phyloP scores from a whole-genome alignment of 2,113 vertebrate species.

The Cranoglanis bouderius region DNA sequence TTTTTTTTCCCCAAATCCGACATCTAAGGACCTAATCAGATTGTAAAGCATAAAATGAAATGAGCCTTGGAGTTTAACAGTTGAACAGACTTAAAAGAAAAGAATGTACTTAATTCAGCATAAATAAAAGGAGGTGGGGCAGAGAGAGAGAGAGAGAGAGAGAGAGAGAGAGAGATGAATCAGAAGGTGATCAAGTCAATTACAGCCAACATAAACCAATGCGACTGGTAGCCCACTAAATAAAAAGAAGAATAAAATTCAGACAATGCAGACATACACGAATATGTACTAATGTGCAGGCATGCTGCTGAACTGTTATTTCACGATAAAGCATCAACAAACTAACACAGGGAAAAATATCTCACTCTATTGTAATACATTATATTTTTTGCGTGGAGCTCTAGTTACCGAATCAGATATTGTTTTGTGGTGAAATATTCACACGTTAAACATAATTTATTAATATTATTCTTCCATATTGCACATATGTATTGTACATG shows the following conservation, averaged over 20 bases:
- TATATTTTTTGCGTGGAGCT: no score
- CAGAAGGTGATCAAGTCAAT: neutral
- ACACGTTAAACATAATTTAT: no score
- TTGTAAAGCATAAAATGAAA: conserved; percentile 22
- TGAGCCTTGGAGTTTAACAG: conserved; percentile 11
- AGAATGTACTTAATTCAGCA: conserved; percentile 22
- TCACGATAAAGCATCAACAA: neutral
- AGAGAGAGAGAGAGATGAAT: neutral
- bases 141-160: neutral
- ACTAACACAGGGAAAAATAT: no score
- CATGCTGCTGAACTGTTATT: neutral
- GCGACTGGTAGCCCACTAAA: neutral
- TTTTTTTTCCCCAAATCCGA: conserved; percentile 18
- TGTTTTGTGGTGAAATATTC: no score
- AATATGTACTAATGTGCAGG: no score
- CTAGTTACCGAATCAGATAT: no score
- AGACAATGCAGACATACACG: neutral
- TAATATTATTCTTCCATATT: neutral
- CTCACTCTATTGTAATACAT: no score
- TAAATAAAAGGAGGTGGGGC: neutral
- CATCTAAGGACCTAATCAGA: conserved; percentile 19
- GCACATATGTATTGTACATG: no score
- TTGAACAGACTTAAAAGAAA: conserved; percentile 20
- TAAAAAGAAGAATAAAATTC: neutral
- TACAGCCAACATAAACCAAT: neutral